Percentiles rank a stretch among this genome's conserved stretches.
phyloP scores from a whole-genome alignment of 2,888 invertebrate genomes.

The Tanytarsus gracilentus region DNA sequence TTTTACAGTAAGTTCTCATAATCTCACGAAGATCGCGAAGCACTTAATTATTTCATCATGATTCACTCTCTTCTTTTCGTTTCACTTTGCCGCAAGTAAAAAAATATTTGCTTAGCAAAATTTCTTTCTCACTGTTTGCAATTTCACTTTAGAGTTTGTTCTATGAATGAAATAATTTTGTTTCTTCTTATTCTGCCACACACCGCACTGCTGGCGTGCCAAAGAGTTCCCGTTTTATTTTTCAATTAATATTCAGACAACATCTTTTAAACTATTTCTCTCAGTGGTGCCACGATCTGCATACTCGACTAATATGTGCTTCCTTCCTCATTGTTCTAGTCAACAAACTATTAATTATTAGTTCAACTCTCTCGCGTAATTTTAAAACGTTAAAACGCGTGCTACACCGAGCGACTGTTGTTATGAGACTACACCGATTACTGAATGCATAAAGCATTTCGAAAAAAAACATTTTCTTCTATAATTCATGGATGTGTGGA shows the following conservation, averaged over 20 bases:
- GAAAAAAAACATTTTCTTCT: constrained; percentile 12
- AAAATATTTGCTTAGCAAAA: constrained; percentile 5
- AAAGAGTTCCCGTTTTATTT: too few relatives aligned
- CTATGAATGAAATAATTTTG: neutral
- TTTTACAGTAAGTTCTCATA: too few relatives aligned
- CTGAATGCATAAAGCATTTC: constrained; percentile 25
- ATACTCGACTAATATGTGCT: neutral
- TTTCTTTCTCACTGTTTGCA: too few relatives aligned
- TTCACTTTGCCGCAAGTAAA: too few relatives aligned
- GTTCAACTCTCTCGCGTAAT: neutral
- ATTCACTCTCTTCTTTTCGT: neutral
- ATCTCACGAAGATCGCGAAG: too few relatives aligned
- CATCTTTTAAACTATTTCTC: too few relatives aligned
- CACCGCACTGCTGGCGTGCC: too few relatives aligned
- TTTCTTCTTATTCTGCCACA: neutral
- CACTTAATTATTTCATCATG: constrained; percentile 6
- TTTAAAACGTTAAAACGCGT: constrained; percentile 19
- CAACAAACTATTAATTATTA: neutral
- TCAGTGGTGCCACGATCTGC: too few relatives aligned
- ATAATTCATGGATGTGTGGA: constrained; percentile 2
- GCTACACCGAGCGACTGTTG: constrained; percentile 20
- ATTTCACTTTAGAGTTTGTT: neutral
- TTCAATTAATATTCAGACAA: too few relatives aligned
- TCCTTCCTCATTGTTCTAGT: neutral
- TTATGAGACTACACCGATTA: constrained; percentile 23